A percentile compares a stretch with the other conserved stretches of the same genome.
Evolutionary conservation across 1,140 invertebrate species (phyloP).

Genomic region (Contarinia nasturtii): DNA sequence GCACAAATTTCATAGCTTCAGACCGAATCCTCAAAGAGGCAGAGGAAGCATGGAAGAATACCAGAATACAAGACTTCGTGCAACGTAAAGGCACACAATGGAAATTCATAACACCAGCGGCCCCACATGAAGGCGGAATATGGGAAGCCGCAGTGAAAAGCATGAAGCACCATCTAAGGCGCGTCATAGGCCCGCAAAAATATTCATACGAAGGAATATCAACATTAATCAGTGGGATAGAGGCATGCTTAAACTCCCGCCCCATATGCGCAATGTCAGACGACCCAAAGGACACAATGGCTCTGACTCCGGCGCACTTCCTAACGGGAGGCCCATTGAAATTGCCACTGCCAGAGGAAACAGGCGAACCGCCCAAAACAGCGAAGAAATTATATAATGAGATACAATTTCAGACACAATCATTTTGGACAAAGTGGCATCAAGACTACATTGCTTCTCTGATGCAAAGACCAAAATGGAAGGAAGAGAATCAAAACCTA

Average conservation of each 20-base stretch:
- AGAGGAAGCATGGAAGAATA: neutral
- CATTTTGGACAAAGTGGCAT: constrained; percentile 8
- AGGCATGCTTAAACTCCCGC: constrained; percentile 13
- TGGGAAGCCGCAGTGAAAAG: constrained; percentile 18
- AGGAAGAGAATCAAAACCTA: constrained; percentile 4
- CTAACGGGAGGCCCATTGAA: constrained; percentile 10
- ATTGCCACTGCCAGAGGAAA: neutral
- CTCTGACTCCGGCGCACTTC: constrained; percentile 21
- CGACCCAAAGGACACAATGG: constrained; percentile 9
- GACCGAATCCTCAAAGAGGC: constrained; percentile 3
- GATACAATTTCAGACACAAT: neutral
- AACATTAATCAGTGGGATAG: constrained; percentile 10
- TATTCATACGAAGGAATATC: constrained; percentile 13
- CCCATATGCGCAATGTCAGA: constrained; percentile 12
- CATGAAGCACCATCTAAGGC: constrained; percentile 14
- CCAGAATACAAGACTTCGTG: neutral
- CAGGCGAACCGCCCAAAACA: no score
- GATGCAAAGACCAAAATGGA: constrained; percentile 7
- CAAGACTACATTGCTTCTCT: constrained; percentile 8
- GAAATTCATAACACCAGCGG: constrained; percentile 1
- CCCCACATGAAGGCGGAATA: constrained; percentile 16
- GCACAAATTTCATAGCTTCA: constrained; percentile 14
- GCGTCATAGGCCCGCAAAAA: constrained; percentile 6
- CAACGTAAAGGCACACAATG: neutral
- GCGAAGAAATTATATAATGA: no score